Evolutionary conservation across 1,140 invertebrate species (phyloP).

Genomic region (Battus philenor): DNA sequence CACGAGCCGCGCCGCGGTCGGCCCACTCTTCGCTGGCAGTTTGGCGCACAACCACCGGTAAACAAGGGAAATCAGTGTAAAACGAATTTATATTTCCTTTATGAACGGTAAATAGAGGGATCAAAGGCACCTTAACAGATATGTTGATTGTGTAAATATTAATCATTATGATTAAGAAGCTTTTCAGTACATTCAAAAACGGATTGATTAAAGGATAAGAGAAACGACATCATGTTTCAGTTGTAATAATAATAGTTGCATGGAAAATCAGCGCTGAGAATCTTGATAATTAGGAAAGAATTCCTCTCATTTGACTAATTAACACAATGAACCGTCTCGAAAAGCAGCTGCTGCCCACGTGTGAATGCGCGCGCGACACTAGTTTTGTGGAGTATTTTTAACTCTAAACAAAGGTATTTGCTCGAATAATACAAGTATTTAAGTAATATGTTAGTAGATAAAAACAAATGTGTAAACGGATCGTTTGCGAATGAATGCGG

Average conservation of each 20-base stretch:
- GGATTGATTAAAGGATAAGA: too few relatives aligned
- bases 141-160: constrained; percentile 15
- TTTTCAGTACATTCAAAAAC: too few relatives aligned
- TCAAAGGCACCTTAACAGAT: constrained; percentile 12
- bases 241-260: neutral
- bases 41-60: constrained; percentile 60
- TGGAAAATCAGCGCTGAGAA: constrained; percentile 20
- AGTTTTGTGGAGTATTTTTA: too few relatives aligned
- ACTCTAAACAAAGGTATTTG: too few relatives aligned
- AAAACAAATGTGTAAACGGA: too few relatives aligned
- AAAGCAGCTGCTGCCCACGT: constrained; percentile 56
- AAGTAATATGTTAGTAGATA: too few relatives aligned
- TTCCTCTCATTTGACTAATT: constrained; percentile 61
- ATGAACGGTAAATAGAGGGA: constrained; percentile 38
- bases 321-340: constrained; percentile 34
- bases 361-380: constrained; percentile 19
- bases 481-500: too few relatives aligned
- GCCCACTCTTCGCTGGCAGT: constrained; percentile 65
- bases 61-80: constrained; percentile 69
- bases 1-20: constrained; percentile 63
- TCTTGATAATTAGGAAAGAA: constrained; percentile 49
- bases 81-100: constrained; percentile 60
- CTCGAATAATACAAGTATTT: too few relatives aligned
- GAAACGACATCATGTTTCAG: too few relatives aligned
- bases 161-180: too few relatives aligned